Evolutionary conservation across 2,888 invertebrate genomes (phyloP).

Genomic region (Gryllus longicercus): DNA sequence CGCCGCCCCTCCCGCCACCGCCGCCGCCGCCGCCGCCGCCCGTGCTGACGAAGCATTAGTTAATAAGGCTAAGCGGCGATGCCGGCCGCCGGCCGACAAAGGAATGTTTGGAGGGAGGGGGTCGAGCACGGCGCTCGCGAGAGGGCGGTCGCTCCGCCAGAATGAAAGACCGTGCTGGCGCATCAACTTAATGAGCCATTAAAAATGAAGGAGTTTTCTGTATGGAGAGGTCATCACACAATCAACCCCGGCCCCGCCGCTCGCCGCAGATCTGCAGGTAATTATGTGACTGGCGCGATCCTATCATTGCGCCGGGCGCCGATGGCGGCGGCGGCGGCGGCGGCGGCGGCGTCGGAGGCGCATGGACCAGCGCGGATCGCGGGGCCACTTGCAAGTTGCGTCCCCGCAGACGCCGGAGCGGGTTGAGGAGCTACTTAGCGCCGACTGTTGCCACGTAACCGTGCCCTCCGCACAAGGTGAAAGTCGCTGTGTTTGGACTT

Average conservation of each 20-base stretch:
- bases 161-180: neutral
- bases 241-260: neutral
- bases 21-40: neutral
- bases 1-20: neutral
- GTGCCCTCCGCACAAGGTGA: no score
- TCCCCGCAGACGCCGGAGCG: no score
- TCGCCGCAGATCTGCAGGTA: neutral
- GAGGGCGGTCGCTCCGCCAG: constrained; percentile 2
- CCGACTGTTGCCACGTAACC: no score
- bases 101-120: constrained; percentile 17
- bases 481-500: no score
- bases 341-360: neutral
- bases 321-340: neutral
- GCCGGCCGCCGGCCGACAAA: constrained; percentile 11
- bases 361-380: no score
- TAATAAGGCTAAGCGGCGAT: constrained; percentile 11
- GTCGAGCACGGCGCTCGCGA: neutral
- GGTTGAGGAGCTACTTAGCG: no score
- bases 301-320: neutral
- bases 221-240: constrained; percentile 22
- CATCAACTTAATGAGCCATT: constrained; percentile 29
- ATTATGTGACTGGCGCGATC: constrained; percentile 10
- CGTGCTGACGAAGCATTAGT: neutral
- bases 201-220: constrained; percentile 28
- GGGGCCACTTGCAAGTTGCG: no score